Evolutionary conservation across 2,797 vertebrate species (phyloP), one percentile per base, ranked within the genome.

Genomic region (Cyclopterus lumpus): DNA sequence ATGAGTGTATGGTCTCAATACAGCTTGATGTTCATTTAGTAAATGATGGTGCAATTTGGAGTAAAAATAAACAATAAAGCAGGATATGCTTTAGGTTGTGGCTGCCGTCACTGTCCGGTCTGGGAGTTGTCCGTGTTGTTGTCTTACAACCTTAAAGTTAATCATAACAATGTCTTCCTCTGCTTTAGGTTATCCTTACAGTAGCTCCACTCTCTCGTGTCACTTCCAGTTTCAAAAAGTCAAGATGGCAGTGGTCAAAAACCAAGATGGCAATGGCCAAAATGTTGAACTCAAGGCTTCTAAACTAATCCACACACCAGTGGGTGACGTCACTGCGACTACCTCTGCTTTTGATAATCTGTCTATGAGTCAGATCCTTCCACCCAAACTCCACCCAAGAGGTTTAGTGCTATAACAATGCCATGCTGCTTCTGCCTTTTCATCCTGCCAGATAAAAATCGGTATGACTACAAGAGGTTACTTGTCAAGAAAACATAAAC

Each of bases 381-480:
- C 51, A 34, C 10, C 34, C 3, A 40, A 59, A 22, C 57, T 67
- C 8, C 26, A 26, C n/a, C 30, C 49, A 34, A 28, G 34, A 46
- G 58, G n/a, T 67, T 75, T 14, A 18, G n/a, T 1, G 22, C 42
- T 42, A 3, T 18, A 24, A 26, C 32, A 62, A 34, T 11, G 62
- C 32, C 51, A 32, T 36, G 5, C 48, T 57, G 8, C 59, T 65
- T 69, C n/a, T 64, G 7, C n/a, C 48, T 67, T 53, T 55, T 70
- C 16, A 38, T 36, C 34, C 10, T 28, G 24, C 53, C 22, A 59
- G 22, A 30, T n/a, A 55, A 36, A 32, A 32, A 3, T n/a, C 22
- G 67, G 51, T n/a, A 16, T 18, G 48, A 63, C n/a, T 14, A 48
- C 18, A 38, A 69, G 46, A 44, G 57, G 24, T 65, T 16, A 60